Conservation (phyloP, 2,888 invertebrate species). For the Galeopsomyia nigrocyanea region DNA sequence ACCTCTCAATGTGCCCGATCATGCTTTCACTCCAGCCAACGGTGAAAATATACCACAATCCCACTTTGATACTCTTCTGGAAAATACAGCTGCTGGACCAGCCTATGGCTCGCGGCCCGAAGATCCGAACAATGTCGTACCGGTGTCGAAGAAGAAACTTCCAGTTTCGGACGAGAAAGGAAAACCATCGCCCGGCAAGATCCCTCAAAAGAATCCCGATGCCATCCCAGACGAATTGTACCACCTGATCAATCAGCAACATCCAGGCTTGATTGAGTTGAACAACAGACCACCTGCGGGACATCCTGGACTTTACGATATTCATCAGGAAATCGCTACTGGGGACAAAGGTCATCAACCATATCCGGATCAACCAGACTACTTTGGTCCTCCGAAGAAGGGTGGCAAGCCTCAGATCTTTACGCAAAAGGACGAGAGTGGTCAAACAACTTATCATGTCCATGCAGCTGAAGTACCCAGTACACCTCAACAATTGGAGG, state of each 20-base stretch:
- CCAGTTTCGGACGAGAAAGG: slow-evolving; percentile 48
- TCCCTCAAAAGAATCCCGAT: slow-evolving; percentile 15
- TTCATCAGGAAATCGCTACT: slow-evolving; percentile 60
- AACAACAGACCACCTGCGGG: slow-evolving; percentile 56
- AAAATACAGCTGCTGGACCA: slow-evolving; percentile 57
- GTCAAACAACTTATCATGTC: slow-evolving; percentile 64
- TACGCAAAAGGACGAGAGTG: slow-evolving; percentile 62
- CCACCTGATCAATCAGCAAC: slow-evolving; percentile 62
- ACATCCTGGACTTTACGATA: slow-evolving; percentile 60
- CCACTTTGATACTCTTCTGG: slow-evolving; percentile 55
- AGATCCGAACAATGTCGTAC: slow-evolving; percentile 59
- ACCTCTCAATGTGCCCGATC: slow-evolving; percentile 54
- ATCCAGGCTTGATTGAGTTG: slow-evolving; percentile 61
- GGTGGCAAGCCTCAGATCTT: slow-evolving; percentile 60
- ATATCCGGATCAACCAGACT: slow-evolving; percentile 50
- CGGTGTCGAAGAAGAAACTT: slow-evolving; percentile 57
- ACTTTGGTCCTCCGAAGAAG: slow-evolving; percentile 60
- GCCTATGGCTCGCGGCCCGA: slow-evolving; percentile 56
- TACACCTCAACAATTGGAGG: slow-evolving; percentile 64
- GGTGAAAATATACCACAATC: slow-evolving; percentile 57
- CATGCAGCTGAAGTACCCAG: slow-evolving; percentile 62
- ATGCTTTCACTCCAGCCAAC: slow-evolving; percentile 54
- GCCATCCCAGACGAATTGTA: slow-evolving; percentile 60
- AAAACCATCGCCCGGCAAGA: slow-evolving; percentile 47
- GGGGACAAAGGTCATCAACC: slow-evolving; percentile 51